phyloP scores from a whole-genome alignment of 2,888 invertebrate species.

The Pseudoips prasinana region DNA sequence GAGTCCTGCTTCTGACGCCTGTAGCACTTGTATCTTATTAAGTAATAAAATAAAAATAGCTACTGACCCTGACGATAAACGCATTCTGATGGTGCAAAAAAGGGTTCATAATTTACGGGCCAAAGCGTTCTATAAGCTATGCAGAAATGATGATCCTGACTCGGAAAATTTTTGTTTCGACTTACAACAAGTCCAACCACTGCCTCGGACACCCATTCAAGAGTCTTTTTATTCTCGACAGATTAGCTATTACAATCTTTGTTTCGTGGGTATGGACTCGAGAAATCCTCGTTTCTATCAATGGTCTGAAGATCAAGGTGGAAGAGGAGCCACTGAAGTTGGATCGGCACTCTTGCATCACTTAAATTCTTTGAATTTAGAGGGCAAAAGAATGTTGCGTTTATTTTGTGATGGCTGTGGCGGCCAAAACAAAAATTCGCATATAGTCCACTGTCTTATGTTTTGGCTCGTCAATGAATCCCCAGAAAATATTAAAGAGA shows the following conservation, averaged over 20 bases:
- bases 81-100: conserved; percentile 19
- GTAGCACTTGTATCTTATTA: conserved; percentile 26
- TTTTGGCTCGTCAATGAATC: conserved; percentile 14
- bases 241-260: conserved; percentile 25
- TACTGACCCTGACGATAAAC: conserved; percentile 8
- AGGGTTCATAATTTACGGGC: conserved; percentile 26
- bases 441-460: conserved; percentile 14
- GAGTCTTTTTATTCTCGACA: conserved; percentile 26
- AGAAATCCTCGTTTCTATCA: conserved; percentile 22
- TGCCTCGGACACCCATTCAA: conserved; percentile 25
- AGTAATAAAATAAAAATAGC: conserved; percentile 18
- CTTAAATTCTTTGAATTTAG: conserved; percentile 10
- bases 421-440: conserved; percentile 32
- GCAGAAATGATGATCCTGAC: conserved; percentile 14
- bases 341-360: conserved; percentile 9
- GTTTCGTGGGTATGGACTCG: conserved; percentile 28
- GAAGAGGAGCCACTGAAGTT: conserved; percentile 5
- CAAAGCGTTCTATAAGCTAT: conserved; percentile 21
- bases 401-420: conserved; percentile 34
- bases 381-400: conserved; percentile 13
- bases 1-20: conserved; percentile 29
- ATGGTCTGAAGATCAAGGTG: conserved; percentile 16
- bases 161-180: conserved; percentile 23
- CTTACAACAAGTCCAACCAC: conserved; percentile 24
- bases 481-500: conserved; percentile 8